Evolutionary conservation across 2,888 invertebrate genomes (phyloP).

Genomic region (Anthoptus insignis): DNA sequence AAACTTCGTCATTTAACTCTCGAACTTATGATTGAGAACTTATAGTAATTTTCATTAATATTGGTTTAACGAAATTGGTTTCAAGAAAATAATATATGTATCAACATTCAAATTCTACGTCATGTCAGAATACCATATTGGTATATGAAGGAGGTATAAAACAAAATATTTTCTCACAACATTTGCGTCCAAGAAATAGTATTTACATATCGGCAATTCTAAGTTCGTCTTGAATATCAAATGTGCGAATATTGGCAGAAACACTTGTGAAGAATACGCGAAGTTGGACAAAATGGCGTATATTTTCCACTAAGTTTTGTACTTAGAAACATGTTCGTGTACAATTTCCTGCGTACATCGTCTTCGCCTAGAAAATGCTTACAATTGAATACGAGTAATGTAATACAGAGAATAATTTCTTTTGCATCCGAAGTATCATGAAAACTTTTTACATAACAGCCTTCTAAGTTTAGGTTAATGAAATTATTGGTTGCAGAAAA

Average conservation of each 20-base stretch:
- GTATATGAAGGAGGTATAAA: conserved; percentile 63
- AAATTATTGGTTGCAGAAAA: conserved; percentile 62
- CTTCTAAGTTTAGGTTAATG: conserved; percentile 63
- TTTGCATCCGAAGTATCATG: conserved; percentile 62
- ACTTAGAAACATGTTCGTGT: conserved; percentile 52
- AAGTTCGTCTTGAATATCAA: conserved; percentile 56
- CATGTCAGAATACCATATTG: too few relatives aligned
- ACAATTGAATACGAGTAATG: conserved; percentile 64
- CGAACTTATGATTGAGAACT: conserved; percentile 61
- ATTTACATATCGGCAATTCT: conserved; percentile 70
- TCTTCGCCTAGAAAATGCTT: conserved; percentile 62
- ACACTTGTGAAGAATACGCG: conserved; percentile 56
- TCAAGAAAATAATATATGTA: too few relatives aligned
- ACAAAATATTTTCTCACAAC: conserved; percentile 58
- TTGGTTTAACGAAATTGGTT: too few relatives aligned
- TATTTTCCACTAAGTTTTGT: conserved; percentile 57
- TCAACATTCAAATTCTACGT: conserved; percentile 68
- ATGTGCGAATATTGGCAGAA: conserved; percentile 59
- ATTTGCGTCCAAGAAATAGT: conserved; percentile 69
- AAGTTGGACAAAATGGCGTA: conserved; percentile 56
- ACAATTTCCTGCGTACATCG: conserved; percentile 56
- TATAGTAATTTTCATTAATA: too few relatives aligned
- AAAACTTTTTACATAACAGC: conserved; percentile 59
- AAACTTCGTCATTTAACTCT: conserved; percentile 55
- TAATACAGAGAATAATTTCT: conserved; percentile 61